Percentiles rank a stretch among this genome's conserved stretches.
Evolutionary conservation across 2,797 vertebrate species (phyloP).

Genomic region (Neosilurus mollespiculum): DNA sequence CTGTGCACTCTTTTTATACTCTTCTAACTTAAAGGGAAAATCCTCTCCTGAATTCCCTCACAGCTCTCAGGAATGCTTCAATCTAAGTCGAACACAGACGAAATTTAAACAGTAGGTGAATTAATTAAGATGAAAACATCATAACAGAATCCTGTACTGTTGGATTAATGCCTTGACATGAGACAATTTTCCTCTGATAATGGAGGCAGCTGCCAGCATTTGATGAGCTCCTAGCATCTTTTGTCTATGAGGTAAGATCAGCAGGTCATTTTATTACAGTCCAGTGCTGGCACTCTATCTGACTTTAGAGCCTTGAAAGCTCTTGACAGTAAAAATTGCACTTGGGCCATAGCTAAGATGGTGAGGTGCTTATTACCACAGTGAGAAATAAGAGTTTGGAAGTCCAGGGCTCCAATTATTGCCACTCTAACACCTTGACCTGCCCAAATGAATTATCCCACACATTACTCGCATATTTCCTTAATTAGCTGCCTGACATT

Average conservation of each 20-base stretch:
- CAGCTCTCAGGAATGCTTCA: conserved; percentile 33
- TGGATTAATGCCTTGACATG: conserved; percentile 69
- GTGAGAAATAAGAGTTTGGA: conserved; percentile 66
- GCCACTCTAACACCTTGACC: conserved; percentile 58
- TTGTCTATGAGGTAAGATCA: conserved; percentile 71
- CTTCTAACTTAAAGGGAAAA: conserved; percentile 27
- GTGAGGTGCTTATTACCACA: conserved; percentile 64
- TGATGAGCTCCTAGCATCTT: conserved; percentile 68
- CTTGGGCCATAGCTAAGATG: conserved; percentile 50
- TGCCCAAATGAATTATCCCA: conserved; percentile 58
- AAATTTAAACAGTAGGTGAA: conserved; percentile 66
- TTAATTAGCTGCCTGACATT: conserved; percentile 55
- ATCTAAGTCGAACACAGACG: conserved; percentile 52
- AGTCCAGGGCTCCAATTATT: conserved; percentile 65
- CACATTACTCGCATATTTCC: conserved; percentile 41
- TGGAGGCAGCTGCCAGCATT: conserved; percentile 59
- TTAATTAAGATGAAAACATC: conserved; percentile 59
- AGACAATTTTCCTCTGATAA: conserved; percentile 73
- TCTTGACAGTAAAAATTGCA: conserved; percentile 69
- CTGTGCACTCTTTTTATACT: conserved; percentile 11
- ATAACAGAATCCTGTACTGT: conserved; percentile 64
- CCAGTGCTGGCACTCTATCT: conserved; percentile 69
- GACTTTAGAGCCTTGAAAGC: conserved; percentile 71
- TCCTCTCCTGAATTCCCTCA: conserved; percentile 9
- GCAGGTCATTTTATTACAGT: conserved; percentile 73